Percentiles rank a stretch among this genome's conserved stretches.
These are phyloP conservation scores for Channa argus DNA, from an alignment of 2,113 vertebrate species.

Conservation along the genomic window DNA sequence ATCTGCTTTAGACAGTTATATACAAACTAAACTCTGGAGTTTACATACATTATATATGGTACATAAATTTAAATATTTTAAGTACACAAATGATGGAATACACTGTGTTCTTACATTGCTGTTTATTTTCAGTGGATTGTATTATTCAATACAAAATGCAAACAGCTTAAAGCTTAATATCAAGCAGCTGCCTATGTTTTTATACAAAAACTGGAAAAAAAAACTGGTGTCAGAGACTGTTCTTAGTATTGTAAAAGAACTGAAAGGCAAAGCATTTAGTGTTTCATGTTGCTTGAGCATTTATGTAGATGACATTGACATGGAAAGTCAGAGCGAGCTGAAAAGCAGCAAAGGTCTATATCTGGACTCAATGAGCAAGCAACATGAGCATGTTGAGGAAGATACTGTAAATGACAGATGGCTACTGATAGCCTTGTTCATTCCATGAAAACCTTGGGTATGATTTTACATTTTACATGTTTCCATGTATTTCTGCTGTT, in stretches of 20 bases:
- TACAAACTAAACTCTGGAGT: conserved; percentile 3
- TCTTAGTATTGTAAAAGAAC: conserved; percentile 5
- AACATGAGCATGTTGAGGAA: neutral
- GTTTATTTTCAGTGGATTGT: neutral
- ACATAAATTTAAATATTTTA: neutral
- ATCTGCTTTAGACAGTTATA: conserved; percentile 12
- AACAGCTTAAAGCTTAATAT: neutral
- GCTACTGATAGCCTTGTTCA: no score
- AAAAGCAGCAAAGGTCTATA: neutral
- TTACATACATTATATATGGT: neutral
- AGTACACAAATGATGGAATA: neutral
- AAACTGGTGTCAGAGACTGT: neutral
- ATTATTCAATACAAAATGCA: neutral
- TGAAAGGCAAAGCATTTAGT: neutral
- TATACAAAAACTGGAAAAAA: neutral
- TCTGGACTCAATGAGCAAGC: no score
- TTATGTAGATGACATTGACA: neutral
- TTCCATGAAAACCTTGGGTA: no score
- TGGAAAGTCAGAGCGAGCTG: no score
- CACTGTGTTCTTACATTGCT: conserved; percentile 3
- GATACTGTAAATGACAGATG: neutral
- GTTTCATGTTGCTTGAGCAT: neutral
- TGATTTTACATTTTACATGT: no score
- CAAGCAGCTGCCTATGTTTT: neutral
- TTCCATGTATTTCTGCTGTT: neutral